Base-by-base conservation (phyloP, 23 tunicate species). In the Ciona savignyi region DNA sequence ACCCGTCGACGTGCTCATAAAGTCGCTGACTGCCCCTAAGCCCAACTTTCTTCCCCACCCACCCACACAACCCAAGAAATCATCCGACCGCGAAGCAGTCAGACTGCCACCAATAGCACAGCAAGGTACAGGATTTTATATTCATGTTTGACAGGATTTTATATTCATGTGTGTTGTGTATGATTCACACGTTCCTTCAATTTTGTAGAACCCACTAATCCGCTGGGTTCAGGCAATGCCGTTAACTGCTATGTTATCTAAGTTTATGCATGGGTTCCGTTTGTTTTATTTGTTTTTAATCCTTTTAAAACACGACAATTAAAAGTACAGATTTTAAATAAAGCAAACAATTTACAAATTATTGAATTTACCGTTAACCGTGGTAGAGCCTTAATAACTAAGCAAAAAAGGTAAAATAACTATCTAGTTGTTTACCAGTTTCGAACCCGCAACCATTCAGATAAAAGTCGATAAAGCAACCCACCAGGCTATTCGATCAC, bases 1-100 rank as follows among this genome's bases (percentile, higher is more conserved):
- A 30, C 97, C 97, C 1, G 81, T 91, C 27, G 97, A 91, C 72
- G 86, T 84, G 4, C 66, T 91, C 62, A 71, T 91, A 23, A 80
- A 85, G n/a, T 77, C 86, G 22, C 56, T 91, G 48, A 76, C 71
- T 3, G 23, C 71, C 3, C 30, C 69, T 9, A 24, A 60, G 33
- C 33, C 69, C 23, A 19, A 34, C 20, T 22, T 23, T 21, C 30
- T 25, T 9, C 82, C 82, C 33, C 82, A 35, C 28, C 74, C 75
- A 28, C 82, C 74, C 0, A 65, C 26, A 4, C 31, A 24, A 60
- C 70, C 73, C 15, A 33, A n/a, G n/a, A 72, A 29, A n/a, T 25
- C 67, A 63, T 4, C 4, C 67, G 22, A 4, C 26, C 15, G 22
- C 4, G 28, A 63, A 63, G 4, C 24, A 9, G 28, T 25, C 15